These are phyloP conservation scores for Amphimallon solstitiale DNA, from an alignment of 2,888 invertebrate genomes.

Conservation along the genomic window DNA sequence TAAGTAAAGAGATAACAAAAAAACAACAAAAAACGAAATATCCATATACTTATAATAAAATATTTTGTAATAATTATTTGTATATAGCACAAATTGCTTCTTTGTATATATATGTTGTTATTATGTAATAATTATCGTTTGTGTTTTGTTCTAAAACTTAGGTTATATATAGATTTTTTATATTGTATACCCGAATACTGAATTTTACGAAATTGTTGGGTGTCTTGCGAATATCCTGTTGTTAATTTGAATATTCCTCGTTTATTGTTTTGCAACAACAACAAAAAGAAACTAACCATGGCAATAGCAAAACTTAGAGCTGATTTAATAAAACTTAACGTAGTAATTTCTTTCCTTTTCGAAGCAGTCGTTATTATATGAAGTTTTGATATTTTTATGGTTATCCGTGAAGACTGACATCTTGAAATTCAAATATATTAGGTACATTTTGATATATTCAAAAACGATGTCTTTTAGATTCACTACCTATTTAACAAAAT, in stretches of 20 bases:
- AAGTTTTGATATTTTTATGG: constrained; percentile 20
- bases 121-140: neutral
- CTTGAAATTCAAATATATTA: neutral
- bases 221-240: no score
- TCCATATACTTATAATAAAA: constrained; percentile 33
- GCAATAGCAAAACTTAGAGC: neutral
- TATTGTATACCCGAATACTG: no score
- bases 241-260: no score
- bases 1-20: constrained; percentile 47
- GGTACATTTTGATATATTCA: no score
- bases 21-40: constrained; percentile 30
- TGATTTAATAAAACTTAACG: constrained; percentile 12
- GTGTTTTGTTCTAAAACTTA: no score
- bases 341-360: neutral
- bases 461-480: no score
- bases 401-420: constrained; percentile 7
- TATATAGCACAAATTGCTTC: constrained; percentile 32
- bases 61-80: constrained; percentile 42
- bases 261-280: no score
- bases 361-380: neutral
- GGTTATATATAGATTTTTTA: no score
- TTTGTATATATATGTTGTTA: constrained; percentile 4
- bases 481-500: no score
- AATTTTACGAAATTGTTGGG: no score
- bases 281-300: neutral